phyloP scores from a whole-genome alignment of 1,140 invertebrate species.

The Drosophila erecta region DNA sequence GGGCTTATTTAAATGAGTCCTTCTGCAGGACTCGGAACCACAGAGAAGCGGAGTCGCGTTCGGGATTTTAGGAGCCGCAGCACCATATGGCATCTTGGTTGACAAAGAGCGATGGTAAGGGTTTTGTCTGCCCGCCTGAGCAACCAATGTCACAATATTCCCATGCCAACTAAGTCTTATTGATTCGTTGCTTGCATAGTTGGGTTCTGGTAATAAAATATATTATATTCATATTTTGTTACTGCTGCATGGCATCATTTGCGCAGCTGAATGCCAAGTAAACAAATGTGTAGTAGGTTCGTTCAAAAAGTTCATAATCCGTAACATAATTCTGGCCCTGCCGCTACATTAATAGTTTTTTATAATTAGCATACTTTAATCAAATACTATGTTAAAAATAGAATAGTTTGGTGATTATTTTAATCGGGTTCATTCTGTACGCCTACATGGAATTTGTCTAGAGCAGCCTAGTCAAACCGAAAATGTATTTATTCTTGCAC shows the following conservation, averaged over 20 bases:
- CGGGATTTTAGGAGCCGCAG: slow-evolving; percentile 8
- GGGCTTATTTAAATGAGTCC: slow-evolving; percentile 76
- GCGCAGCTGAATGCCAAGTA: background rate
- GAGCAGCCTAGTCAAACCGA: background rate
- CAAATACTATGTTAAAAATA: too few species aligned
- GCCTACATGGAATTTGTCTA: background rate
- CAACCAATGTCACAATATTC: slow-evolving; percentile 29
- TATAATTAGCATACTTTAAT: too few species aligned
- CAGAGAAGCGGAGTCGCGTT: slow-evolving; percentile 26
- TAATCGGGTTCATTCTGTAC: too few species aligned
- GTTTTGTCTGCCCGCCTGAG: background rate
- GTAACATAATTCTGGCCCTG: background rate
- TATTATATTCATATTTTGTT: slow-evolving; percentile 14
- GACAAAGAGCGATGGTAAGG: slow-evolving; percentile 46
- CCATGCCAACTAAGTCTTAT: slow-evolving; percentile 12
- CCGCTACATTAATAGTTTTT: too few species aligned
- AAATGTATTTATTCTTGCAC: slow-evolving; percentile 6
- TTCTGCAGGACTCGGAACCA: slow-evolving; percentile 20
- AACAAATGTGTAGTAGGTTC: background rate
- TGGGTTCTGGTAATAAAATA: slow-evolving; percentile 11
- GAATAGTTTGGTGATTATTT: too few species aligned
- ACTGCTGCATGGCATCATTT: background rate
- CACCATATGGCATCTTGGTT: slow-evolving; percentile 59
- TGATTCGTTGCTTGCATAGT: slow-evolving; percentile 24
- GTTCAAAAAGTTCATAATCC: background rate